These are phyloP conservation scores for Drosophila anomalipes DNA, from an alignment of 2,888 invertebrate species.

Conservation along the genomic window DNA sequence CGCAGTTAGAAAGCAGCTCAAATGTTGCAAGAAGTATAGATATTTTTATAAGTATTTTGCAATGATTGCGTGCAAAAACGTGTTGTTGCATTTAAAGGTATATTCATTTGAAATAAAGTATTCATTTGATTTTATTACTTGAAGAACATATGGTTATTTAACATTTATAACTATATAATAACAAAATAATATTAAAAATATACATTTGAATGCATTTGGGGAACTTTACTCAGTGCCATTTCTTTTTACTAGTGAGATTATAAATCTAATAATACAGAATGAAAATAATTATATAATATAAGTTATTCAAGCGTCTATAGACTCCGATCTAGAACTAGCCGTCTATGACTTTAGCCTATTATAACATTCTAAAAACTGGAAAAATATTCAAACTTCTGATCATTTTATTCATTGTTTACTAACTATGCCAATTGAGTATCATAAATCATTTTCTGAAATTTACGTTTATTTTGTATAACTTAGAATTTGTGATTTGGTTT, in stretches of 20 bases:
- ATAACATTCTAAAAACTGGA: not conserved
- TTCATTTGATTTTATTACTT: not conserved
- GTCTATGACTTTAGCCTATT: accelerated
- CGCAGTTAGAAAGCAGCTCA: conserved; percentile 34
- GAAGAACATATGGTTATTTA: not conserved
- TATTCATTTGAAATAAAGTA: not conserved
- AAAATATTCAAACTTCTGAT: not conserved
- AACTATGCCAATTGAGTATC: not conserved
- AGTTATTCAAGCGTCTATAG: not conserved
- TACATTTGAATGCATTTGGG: not conserved
- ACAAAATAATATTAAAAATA: not conserved
- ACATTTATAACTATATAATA: not conserved
- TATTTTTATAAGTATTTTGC: not conserved
- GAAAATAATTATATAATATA: not conserved
- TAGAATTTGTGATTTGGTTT: not conserved
- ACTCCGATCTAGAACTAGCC: not conserved
- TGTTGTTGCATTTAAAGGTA: not conserved
- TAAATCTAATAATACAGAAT: not conserved
- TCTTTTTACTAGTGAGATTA: not conserved
- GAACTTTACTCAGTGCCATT: not conserved
- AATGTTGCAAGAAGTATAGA: not conserved
- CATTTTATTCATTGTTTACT: not conserved
- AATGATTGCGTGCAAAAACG: conserved; percentile 12
- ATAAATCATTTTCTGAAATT: not conserved
- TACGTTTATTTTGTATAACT: no score